Percentiles rank a stretch among this genome's conserved stretches.
phyloP scores from a whole-genome alignment of 2,113 vertebrate species.

The Dendrocopos noguchii region DNA sequence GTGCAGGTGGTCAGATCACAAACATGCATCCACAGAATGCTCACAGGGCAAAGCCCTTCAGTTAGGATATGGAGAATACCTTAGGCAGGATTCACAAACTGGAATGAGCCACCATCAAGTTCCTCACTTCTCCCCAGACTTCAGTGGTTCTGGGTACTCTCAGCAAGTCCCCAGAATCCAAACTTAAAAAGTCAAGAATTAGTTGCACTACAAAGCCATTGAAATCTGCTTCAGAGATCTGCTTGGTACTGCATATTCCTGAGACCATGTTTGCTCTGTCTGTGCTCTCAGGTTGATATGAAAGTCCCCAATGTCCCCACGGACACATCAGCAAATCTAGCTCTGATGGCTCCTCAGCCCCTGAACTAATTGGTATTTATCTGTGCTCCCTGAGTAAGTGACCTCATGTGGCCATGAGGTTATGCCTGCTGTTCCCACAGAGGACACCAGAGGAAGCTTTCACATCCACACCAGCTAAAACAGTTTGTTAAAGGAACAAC shows the following conservation, averaged over 20 bases:
- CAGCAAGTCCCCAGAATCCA: neutral
- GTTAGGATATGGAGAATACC: neutral
- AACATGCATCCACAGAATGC: fast-evolving
- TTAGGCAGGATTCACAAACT: neutral
- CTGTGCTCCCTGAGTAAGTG: neutral
- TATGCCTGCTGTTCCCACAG: neutral
- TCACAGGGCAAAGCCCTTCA: neutral
- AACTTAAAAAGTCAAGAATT: neutral
- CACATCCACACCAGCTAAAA: neutral
- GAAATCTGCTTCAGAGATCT: neutral
- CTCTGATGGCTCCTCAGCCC: neutral
- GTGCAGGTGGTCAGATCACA: neutral
- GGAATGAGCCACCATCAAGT: fast-evolving
- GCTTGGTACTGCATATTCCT: neutral
- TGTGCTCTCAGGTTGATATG: neutral
- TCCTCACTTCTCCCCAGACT: neutral
- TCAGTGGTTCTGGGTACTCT: neutral
- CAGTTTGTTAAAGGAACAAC: neutral
- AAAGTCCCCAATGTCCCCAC: neutral
- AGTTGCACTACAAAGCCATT: neutral
- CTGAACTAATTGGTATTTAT: neutral
- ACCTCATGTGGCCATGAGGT: neutral
- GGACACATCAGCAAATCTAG: neutral
- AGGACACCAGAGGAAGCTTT: neutral
- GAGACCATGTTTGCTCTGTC: neutral